Conservation (phyloP, 1,140 invertebrate species). For the Ostrea edulis region DNA sequence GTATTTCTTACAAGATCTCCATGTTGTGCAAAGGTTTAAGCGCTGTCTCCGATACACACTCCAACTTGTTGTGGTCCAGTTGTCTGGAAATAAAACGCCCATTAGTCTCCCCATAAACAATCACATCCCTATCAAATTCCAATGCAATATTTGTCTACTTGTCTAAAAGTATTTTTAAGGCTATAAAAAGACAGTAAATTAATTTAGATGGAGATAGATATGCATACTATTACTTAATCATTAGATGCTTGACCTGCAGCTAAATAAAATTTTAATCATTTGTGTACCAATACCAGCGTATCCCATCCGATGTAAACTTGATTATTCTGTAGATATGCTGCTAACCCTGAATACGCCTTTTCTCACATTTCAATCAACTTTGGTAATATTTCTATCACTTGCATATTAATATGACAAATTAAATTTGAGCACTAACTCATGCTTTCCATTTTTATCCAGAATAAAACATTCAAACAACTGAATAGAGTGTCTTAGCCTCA, state of each 20-base stretch:
- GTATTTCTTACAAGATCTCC: constrained; percentile 90
- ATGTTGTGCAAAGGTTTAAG: constrained; percentile 90
- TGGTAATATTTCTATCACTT: background rate
- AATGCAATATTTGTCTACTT: background rate
- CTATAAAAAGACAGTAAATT: background rate
- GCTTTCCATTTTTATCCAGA: background rate
- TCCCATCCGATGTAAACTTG: too few species aligned
- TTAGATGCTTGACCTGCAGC: background rate
- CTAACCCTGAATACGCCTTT: background rate
- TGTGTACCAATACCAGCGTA: background rate
- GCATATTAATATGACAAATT: background rate
- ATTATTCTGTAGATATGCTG: too few species aligned
- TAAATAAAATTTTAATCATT: background rate
- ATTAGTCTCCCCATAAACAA: background rate
- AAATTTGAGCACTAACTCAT: background rate
- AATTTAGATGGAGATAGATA: background rate
- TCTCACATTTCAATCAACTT: background rate
- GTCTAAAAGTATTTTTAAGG: background rate
- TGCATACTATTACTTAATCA: background rate
- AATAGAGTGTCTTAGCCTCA: background rate
- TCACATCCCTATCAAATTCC: constrained; percentile 17
- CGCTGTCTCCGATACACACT: constrained; percentile 93
- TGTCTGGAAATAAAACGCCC: constrained; percentile 83
- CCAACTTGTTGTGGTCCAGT: constrained; percentile 95
- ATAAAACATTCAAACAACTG: background rate